Evolutionary conservation across 2,888 invertebrate genomes (phyloP), one percentile per base, ranked within the genome.

Genomic region (Dryobotodes eremita): DNA sequence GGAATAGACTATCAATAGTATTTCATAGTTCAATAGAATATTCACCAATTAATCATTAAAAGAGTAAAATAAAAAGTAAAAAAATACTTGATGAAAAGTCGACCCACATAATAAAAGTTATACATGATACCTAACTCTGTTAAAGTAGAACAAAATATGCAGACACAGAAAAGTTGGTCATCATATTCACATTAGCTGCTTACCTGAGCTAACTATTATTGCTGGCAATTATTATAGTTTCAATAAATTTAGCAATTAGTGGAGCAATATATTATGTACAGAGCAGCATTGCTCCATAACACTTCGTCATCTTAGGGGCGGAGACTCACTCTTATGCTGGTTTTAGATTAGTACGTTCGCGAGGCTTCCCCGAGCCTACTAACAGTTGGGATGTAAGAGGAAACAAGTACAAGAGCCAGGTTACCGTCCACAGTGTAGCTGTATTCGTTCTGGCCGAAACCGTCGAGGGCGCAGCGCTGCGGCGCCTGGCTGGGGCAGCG

Each of bases 351-450:
- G 13, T 36, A 36, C 7, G 1, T 20, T 36, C 15, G 65, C n/a
- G 0, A 42, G n/a, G 65, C n/a, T 42, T 15, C n/a, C 17, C 46
- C n/a, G 17, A 46, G 42, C 42, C 42, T n/a, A 42, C 42, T 5
- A n/a, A 42, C n/a, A 17, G n/a, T 65, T n/a, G n/a, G n/a, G 64
- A 65, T 15, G n/a, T 65, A 65, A 8, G 42, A 42, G 23, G 15
- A 36, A 64, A 42, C 10, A 69, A 68, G 20, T 48, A 48, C 20
- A 62, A 31, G 4, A 15, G 66, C 5, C 17, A 36, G 13, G 17
- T 85, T 55, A 88, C 86, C 86, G 13, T 86, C 86, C 13, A 88
- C 70, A 20, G 31, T 62, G 65, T 81, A 86, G 15, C 6, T 42
- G 74, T 77, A 77, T 50, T 88, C 86, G 75, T 59, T 8, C 11